Base-by-base conservation (phyloP, 2,888 invertebrate species). In the Aleiodes alternator region DNA sequence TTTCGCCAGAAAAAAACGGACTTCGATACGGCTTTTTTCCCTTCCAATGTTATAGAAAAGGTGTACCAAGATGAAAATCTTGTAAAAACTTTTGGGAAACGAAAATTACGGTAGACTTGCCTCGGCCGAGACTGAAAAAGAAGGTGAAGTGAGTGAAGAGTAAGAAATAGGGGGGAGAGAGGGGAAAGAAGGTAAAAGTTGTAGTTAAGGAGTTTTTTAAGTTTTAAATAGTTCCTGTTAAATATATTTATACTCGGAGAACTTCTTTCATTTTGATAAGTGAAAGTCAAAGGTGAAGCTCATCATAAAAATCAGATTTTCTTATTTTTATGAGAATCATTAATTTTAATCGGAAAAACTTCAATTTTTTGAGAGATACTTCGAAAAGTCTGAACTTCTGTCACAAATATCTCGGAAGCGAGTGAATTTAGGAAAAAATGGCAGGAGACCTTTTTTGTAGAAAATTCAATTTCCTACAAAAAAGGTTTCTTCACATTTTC, bases 11-110 rank as follows among this genome's bases (percentile, higher is more conserved):
- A 50, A 71, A 71, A 59, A 1, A 43, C 59, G 43, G 14, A 43
- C 69, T 56, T 29, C 50, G 50, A 50, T 59, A 34, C 29, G 59
- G 48, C 64, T 48, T 64, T 48, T 64, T 64, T 48, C 12, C 51
- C n/a, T 3, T 43, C 9, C 11, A 43, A 81, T 81, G 76, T 80
- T 81, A 38, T 48, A 14, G 72, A 76, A 59, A 75, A 79, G 79
- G 61, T 34, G 48, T 53, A 31, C 73, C 79, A 81, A 76, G 82
- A 83, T 79, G 80, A 81, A 81, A 85, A 83, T 79, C 82, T 83
- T 81, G 82, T 84, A 82, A 82, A 81, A 85, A 85, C 79, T 85
- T 85, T 80, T 77, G 76, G 43, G 78, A 80, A 80, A 77, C 77
- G 80, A 80, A 82, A 82, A 82, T 84, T 82, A 79, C 80, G 75